A percentile compares a stretch with the other conserved stretches of the same genome.
Evolutionary conservation across 1,140 invertebrate species (phyloP).

Genomic region (Lordiphosa stackelbergi): DNA sequence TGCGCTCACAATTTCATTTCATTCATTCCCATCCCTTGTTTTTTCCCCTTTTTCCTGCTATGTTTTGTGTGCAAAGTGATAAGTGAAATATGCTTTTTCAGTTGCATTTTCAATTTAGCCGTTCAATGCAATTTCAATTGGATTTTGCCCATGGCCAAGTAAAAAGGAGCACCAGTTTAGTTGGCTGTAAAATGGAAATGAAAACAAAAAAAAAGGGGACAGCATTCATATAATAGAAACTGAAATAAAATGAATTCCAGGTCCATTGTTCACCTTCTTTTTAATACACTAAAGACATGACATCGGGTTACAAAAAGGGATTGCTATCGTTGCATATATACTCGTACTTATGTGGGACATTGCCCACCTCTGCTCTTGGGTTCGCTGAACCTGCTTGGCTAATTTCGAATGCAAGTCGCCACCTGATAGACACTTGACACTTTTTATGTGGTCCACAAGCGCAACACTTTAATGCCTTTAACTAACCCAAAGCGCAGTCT

Average conservation of each 20-base stretch:
- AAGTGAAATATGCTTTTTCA: slow-evolving; percentile 74
- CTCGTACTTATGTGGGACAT: neutral
- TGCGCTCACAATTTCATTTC: slow-evolving; percentile 68
- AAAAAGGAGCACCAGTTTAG: slow-evolving; percentile 8
- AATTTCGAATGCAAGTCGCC: slow-evolving; percentile 55
- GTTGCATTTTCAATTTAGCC: slow-evolving; percentile 69
- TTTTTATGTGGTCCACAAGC: slow-evolving; percentile 38
- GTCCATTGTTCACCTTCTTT: slow-evolving; percentile 23
- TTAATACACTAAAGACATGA: slow-evolving; percentile 26
- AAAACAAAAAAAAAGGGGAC: slow-evolving; percentile 5
- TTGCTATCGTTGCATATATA: slow-evolving; percentile 8
- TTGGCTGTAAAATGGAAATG: slow-evolving; percentile 10
- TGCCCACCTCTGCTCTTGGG: slow-evolving; percentile 16
- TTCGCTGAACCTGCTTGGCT: slow-evolving; percentile 42
- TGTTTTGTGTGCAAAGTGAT: slow-evolving; percentile 73
- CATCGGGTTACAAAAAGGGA: slow-evolving; percentile 15
- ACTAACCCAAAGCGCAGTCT: slow-evolving; percentile 13
- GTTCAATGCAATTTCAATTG: slow-evolving; percentile 71
- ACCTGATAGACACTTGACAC: slow-evolving; percentile 60
- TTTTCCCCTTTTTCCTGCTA: slow-evolving; percentile 16
- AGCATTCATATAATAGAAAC: neutral
- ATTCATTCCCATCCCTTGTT: slow-evolving; percentile 16
- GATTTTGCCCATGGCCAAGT: slow-evolving; percentile 57
- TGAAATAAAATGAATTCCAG: slow-evolving; percentile 38
- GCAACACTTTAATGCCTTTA: slow-evolving; percentile 48